phyloP scores from a whole-genome alignment of 2,797 vertebrate genomes.

The Peromyscus attwateri region DNA sequence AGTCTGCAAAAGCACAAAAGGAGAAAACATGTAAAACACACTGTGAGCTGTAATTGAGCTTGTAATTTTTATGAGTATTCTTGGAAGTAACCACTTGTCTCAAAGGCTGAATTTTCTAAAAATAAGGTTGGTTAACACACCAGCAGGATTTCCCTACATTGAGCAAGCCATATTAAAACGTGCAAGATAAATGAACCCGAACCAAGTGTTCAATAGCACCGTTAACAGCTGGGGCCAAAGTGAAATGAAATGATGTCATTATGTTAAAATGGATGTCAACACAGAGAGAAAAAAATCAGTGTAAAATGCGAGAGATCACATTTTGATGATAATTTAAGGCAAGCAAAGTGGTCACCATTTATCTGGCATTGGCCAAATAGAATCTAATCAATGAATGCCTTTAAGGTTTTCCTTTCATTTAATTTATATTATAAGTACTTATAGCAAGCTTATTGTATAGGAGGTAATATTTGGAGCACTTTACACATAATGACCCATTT shows the following conservation, averaged over 20 bases:
- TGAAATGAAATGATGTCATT: slow-evolving; percentile 83
- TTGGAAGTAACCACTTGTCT: slow-evolving; percentile 68
- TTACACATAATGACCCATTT: slow-evolving; percentile 59
- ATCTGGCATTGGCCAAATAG: slow-evolving; percentile 76
- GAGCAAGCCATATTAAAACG: slow-evolving; percentile 57
- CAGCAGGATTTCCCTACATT: slow-evolving; percentile 25
- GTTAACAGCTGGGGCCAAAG: slow-evolving; percentile 81
- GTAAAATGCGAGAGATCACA: slow-evolving; percentile 80
- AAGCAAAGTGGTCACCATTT: slow-evolving; percentile 81
- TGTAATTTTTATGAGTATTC: slow-evolving; percentile 69
- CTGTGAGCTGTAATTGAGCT: slow-evolving; percentile 59
- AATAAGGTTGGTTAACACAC: background rate
- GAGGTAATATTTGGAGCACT: slow-evolving; percentile 50
- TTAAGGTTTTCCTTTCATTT: slow-evolving; percentile 79
- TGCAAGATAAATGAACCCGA: slow-evolving; percentile 80
- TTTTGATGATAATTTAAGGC: slow-evolving; percentile 82
- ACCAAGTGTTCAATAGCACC: slow-evolving; percentile 79
- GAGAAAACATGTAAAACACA: slow-evolving; percentile 45
- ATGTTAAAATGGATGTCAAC: slow-evolving; percentile 82
- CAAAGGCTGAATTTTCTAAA: slow-evolving; percentile 59
- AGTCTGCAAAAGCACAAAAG: slow-evolving; percentile 46
- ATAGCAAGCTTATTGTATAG: slow-evolving; percentile 19
- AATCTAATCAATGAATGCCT: slow-evolving; percentile 79
- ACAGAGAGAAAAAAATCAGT: slow-evolving; percentile 77
- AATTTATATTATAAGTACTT: slow-evolving; percentile 73